Evolutionary conservation across 2,113 vertebrate genomes (phyloP).

Genomic region (Brevimyrus niger): DNA sequence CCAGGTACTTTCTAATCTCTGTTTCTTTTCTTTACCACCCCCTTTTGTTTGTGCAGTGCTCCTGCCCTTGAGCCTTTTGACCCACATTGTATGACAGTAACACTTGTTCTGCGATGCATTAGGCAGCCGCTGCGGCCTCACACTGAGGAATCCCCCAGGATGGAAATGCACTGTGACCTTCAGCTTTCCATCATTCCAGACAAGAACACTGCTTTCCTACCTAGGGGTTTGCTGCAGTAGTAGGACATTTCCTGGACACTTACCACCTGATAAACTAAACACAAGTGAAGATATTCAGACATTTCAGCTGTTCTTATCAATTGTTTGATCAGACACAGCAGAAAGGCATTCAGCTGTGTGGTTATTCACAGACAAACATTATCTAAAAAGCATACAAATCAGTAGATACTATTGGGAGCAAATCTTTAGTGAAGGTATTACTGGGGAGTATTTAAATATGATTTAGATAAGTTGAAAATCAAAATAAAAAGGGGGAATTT

Average conservation of each 20-base stretch:
- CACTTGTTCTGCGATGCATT: not conserved
- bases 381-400: not conserved
- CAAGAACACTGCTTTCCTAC: not conserved
- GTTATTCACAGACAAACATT: not conserved
- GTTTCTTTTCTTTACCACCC: not conserved
- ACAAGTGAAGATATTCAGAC: not conserved
- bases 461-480: not conserved
- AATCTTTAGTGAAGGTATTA: not conserved
- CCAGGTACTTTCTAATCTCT: not conserved
- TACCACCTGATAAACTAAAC: not conserved
- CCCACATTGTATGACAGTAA: not conserved
- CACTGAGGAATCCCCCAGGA: not conserved
- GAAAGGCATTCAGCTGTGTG: not conserved
- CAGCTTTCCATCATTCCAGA: not conserved
- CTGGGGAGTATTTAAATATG: not conserved
- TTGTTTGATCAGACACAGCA: not conserved
- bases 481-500: not conserved
- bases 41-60: not conserved
- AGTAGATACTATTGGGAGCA: not conserved
- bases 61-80: not conserved
- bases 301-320: not conserved
- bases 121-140: not conserved
- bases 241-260: not conserved
- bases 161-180: not conserved
- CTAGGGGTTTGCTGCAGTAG: not conserved